A percentile compares a stretch with the other conserved stretches of the same genome.
phyloP scores from a whole-genome alignment of 2,113 vertebrate species.

The Coracopsis vasa region DNA sequence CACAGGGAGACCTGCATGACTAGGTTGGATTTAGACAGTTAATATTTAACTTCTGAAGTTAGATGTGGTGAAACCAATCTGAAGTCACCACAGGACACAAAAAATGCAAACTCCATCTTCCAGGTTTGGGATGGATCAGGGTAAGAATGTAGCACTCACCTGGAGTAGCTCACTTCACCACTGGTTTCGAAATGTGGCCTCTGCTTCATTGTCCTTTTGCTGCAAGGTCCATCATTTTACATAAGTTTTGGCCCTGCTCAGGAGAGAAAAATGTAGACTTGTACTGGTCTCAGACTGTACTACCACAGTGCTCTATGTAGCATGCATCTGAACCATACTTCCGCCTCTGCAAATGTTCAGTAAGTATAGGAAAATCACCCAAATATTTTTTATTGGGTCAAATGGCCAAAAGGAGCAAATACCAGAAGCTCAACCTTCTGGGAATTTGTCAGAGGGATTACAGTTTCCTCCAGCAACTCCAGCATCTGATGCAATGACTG shows the following conservation, averaged over 20 bases:
- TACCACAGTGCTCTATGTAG: neutral
- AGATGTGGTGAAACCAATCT: neutral
- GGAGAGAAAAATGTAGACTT: neutral
- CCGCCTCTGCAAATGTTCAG: neutral
- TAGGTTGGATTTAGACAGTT: neutral
- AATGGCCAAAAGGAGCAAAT: neutral
- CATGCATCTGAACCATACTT: neutral
- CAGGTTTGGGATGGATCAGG: neutral
- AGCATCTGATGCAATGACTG: neutral
- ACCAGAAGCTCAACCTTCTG: neutral
- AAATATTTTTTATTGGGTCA: neutral
- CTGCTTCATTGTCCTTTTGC: neutral
- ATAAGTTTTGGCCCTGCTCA: neutral
- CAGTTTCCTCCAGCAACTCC: neutral
- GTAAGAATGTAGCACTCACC: neutral
- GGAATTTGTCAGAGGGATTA: neutral
- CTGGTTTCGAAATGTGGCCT: neutral
- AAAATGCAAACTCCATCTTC: neutral
- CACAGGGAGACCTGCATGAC: neutral
- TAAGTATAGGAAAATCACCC: neutral
- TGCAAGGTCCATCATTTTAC: neutral
- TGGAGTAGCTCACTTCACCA: neutral
- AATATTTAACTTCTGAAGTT: slow-evolving; percentile 18
- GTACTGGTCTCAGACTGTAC: neutral
- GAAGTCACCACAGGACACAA: neutral